Evolutionary conservation across 2,888 invertebrate genomes (phyloP), one percentile per base, ranked within the genome.

Genomic region (Platycnemis pennipes): DNA sequence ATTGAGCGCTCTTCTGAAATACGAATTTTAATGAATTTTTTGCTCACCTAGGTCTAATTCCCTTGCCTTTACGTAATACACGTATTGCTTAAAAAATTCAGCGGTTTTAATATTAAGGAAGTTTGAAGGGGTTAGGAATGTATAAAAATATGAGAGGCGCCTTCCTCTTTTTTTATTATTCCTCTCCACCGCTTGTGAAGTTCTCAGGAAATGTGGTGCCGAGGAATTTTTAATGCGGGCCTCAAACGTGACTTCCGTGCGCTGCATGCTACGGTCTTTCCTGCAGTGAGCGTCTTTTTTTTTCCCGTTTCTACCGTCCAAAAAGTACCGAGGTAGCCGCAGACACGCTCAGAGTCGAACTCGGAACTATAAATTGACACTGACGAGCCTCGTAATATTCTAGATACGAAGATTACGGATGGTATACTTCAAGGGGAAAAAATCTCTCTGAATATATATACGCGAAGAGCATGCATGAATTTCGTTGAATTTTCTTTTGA

Each of bases 181-280:
- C n/a, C n/a, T n/a, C 37, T 56, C 56, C 26, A 56, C 89, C 56
- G 56, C 56, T 53, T 46, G 87, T 87, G 77, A 77, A 77, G 87
- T 87, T 87, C 87, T 87, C 87, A 87, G 87, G 87, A 87, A 87
- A 44, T 46, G 87, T 87, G 44, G 44, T 46, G 44, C 87, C 45
- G 45, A 46, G 87, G 46, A 87, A 87, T 87, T 87, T 87, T 87
- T 46, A 87, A 46, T 46, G 26, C 63, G 91, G n/a, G n/a, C 63
- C 77, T 19, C 44, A 63, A 63, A 69, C 91, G 91, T 91, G 91
- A 91, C 91, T 63, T 91, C 91, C 63, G 91, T 63, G 44, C 44
- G 26, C 42, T 11, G 56, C 89, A 56, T 56, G 89, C 53, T 56
- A 56, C 42, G 26, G 77, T 56, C 89, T 37, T 56, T 87, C n/a